Evolutionary conservation across 2,888 invertebrate genomes (phyloP), one percentile per base, ranked within the genome.

Genomic region (Ophioninae sp.): DNA sequence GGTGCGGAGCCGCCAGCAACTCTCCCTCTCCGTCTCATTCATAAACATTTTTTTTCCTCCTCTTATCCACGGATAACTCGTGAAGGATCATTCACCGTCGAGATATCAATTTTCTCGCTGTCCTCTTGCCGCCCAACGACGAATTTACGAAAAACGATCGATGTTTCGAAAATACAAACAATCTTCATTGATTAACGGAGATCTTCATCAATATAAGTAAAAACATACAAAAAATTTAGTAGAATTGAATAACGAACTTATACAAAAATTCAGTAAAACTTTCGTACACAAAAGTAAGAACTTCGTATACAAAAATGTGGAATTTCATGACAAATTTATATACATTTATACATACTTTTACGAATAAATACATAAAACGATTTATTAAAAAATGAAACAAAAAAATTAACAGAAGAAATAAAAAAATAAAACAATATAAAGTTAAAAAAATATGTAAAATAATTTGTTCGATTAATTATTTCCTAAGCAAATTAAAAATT

Each of bases 21-120:
- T 77, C 83, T 75, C 72, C 85, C 86, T 77, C 21, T 41, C 73
- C 37, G 13, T 21, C 64, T 44, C 21, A 39, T 65, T 21, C 76
- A 39, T 57, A 59, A 72, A 72, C 61, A 62, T 44, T 44, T 81
- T 30, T 30, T 78, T 37, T 70, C 50, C n/a, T 56, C 17, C 62
- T 61, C 72, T 57, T 68, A 44, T 37, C 21, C 44, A 61, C 62
- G 30, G 62, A 77, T 44, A 65, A 67, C 44, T 82, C 78, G 78
- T 70, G 80, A 83, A 83, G 80, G 75, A 83, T 83, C 80, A 64
- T 61, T 77, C 77, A 70, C 70, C 77, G 39, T 74, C 77, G 77
- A 78, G 83, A 74, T 83, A 78, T 81, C 82, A 83, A 83, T 83
- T 76, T 76, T 76, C 75, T 67, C 23, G 61, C 68, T 74, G 74